Evolutionary conservation across 2,797 vertebrate genomes (phyloP).

Genomic region (Hippoglossus hippoglossus): DNA sequence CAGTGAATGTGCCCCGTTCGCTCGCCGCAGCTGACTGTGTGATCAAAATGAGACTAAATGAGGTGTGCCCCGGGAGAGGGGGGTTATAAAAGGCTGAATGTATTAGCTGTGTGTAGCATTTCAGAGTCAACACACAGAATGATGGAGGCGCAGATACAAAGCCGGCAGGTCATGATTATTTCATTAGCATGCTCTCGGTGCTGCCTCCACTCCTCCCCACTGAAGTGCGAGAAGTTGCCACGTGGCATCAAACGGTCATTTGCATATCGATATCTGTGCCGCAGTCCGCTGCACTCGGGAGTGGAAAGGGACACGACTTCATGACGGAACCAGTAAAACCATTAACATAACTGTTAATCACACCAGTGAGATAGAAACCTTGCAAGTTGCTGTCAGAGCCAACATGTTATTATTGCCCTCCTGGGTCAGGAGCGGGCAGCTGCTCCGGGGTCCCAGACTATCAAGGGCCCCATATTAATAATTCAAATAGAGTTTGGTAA

Average conservation of each 20-base stretch:
- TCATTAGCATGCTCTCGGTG: slow-evolving; percentile 48
- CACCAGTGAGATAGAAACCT: slow-evolving; percentile 2
- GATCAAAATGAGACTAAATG: slow-evolving; percentile 67
- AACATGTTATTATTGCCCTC: background rate
- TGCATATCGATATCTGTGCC: slow-evolving; percentile 46
- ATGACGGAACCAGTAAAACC: background rate
- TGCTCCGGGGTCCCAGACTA: background rate
- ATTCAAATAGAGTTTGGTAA: no score
- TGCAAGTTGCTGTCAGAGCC: background rate
- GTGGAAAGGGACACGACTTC: slow-evolving; percentile 1
- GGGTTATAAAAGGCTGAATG: slow-evolving; percentile 49
- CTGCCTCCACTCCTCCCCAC: slow-evolving; percentile 13
- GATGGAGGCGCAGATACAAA: slow-evolving; percentile 40
- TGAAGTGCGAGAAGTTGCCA: slow-evolving; percentile 33
- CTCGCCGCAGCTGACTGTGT: slow-evolving; percentile 47
- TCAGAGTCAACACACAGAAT: slow-evolving; percentile 34
- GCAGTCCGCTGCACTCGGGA: slow-evolving; percentile 16
- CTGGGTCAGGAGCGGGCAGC: background rate
- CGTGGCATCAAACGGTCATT: slow-evolving; percentile 46
- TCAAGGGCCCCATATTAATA: background rate
- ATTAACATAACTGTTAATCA: background rate
- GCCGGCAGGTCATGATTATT: slow-evolving; percentile 15
- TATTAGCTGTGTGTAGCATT: slow-evolving; percentile 40
- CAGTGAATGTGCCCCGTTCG: slow-evolving; percentile 35
- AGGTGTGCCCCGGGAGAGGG: slow-evolving; percentile 48